A percentile compares a stretch with the other conserved stretches of the same genome.
phyloP scores from a whole-genome alignment of 2,797 vertebrate genomes.

The Stomatorhinus walkeri region DNA sequence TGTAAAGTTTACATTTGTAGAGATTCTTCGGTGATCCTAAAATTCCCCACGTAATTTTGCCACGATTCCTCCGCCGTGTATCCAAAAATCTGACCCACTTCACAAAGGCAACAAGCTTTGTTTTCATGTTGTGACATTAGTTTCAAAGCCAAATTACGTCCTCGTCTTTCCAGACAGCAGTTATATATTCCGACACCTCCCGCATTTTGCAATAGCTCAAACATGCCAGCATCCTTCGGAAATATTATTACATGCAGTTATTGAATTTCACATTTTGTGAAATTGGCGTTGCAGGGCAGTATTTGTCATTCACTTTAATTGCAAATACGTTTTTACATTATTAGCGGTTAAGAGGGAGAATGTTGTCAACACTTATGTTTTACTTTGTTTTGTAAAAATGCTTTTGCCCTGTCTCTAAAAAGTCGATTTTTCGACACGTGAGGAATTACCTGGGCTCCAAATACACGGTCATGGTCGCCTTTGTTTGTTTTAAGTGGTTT shows the following conservation, averaged over 20 bases:
- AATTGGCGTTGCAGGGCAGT: neutral
- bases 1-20: neutral
- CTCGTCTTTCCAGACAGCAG: conserved; percentile 10
- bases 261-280: neutral
- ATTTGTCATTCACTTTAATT: neutral
- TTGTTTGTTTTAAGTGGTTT: neutral
- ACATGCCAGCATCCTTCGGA: neutral
- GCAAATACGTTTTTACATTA: neutral
- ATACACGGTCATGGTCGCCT: neutral
- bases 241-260: neutral
- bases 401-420: neutral
- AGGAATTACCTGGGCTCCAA: neutral
- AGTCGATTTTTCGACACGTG: neutral
- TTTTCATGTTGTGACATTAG: conserved; percentile 38
- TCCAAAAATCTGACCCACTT: conserved; percentile 37
- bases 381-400: neutral
- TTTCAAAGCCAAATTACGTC: conserved; percentile 32
- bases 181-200: conserved; percentile 26
- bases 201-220: neutral
- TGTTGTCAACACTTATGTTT: neutral
- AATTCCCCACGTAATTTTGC: conserved; percentile 38
- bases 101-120: conserved; percentile 27
- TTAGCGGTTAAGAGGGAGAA: neutral
- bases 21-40: conserved; percentile 16
- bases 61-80: conserved; percentile 19